Conservation (phyloP, 1,140 invertebrate genomes). For the Diprion similis region DNA sequence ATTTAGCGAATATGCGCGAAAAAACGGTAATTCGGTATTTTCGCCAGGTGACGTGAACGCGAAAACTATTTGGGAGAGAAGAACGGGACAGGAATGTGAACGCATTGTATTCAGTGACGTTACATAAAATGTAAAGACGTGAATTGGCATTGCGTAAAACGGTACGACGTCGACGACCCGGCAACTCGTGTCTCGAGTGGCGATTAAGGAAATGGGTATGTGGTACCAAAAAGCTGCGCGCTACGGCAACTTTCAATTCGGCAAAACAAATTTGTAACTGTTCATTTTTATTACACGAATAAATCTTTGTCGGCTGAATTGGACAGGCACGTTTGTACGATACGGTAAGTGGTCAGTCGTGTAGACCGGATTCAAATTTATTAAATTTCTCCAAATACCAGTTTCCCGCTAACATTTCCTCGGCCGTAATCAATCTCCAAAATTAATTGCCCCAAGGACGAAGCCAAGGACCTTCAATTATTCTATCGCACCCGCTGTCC, state of each 20-base stretch:
- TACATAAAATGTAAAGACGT: too few species aligned
- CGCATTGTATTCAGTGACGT: too few species aligned
- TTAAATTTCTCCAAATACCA: background rate
- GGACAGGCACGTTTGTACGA: background rate
- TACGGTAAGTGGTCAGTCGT: background rate
- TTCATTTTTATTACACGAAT: background rate
- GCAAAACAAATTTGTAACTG: background rate
- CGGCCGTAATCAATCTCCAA: too few species aligned
- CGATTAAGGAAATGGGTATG: background rate
- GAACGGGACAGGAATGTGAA: too few species aligned
- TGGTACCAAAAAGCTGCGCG: background rate
- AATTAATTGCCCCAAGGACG: too few species aligned
- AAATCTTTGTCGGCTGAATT: background rate
- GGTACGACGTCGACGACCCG: background rate
- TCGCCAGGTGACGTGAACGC: too few species aligned
- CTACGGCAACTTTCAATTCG: background rate
- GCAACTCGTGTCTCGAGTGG: background rate
- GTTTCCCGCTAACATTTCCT: background rate
- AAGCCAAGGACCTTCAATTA: too few species aligned
- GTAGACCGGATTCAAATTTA: background rate
- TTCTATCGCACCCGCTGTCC: too few species aligned
- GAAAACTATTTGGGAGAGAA: too few species aligned
- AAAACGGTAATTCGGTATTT: too few species aligned
- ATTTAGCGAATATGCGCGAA: too few species aligned
- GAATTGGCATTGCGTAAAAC: background rate